Conservation (phyloP, 2,113 vertebrate genomes). For the Petroica traversi region DNA sequence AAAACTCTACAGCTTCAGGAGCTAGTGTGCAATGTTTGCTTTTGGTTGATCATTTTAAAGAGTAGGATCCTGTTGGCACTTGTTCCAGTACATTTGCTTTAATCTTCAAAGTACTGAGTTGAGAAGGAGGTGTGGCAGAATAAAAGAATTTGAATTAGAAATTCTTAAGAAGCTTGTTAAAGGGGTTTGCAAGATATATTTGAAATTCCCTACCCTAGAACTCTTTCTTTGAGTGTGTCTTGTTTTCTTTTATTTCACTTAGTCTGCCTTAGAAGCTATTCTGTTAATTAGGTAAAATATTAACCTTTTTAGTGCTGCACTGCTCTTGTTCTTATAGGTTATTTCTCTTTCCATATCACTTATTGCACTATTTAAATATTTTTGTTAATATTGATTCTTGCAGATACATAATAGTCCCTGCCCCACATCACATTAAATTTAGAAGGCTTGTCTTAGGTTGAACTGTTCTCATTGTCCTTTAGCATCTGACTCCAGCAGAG, state of each 20-base stretch:
- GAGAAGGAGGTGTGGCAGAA: not conserved
- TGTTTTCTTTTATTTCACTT: not conserved
- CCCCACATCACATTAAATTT: not conserved
- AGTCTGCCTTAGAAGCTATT: not conserved
- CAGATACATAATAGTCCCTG: not conserved
- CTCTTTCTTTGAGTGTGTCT: not conserved
- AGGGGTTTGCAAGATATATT: not conserved
- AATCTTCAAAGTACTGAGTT: not conserved
- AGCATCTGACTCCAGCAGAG: not conserved
- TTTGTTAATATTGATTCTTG: not conserved
- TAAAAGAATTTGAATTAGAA: constrained; percentile 17
- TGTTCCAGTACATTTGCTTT: not conserved
- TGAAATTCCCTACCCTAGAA: not conserved
- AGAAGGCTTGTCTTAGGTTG: not conserved
- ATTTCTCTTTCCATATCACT: not conserved
- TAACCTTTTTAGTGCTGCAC: not conserved
- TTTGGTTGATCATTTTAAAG: not conserved
- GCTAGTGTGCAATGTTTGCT: not conserved
- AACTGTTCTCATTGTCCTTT: not conserved
- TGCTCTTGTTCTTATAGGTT: not conserved
- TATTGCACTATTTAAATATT: not conserved
- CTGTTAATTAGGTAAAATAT: not conserved
- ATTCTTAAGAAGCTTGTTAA: not conserved
- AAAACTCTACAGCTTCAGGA: not conserved
- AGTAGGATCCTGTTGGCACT: not conserved